Evolutionary conservation across 2,113 vertebrate genomes (phyloP), one percentile per base, ranked within the genome.

Genomic region (Hylia prasina): DNA sequence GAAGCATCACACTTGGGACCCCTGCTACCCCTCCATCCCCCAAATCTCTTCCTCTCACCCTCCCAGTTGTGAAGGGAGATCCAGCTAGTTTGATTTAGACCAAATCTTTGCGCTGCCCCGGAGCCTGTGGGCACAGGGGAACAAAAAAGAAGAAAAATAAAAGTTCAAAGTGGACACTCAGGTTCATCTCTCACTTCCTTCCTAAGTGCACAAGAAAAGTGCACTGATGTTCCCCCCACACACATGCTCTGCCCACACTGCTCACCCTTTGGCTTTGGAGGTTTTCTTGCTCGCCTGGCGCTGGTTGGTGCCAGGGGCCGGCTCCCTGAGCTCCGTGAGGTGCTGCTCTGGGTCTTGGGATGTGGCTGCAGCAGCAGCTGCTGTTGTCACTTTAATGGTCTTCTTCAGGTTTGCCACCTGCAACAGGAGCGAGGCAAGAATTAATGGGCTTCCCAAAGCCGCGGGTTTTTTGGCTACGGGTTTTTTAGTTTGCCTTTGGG

Each of bases 251-350:
- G 35, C n/a, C 47, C 13, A 3, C 19, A 13, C 21, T 73, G 95
- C 99, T 99, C 97, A 99, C 99, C 99, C 99, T 98, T 99, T 99
- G 94, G 99, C 99, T 97, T 99, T 99, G 54, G 99, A 99, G 96
- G 99, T 98, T 93, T 99, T 99, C 98, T 99, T 99, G 97, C 99
- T 99, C 10, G 98, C 93, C 89, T 98, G 98, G 91, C 98, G 98
- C 95, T 98, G 98, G 92, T 98, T 98, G 93, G 97, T 97, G 89
- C 98, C 98, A 14, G 98, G 82, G 25, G 97, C 98, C 0, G 98
- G 98, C 81, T 98, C 98, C 88, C 98, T 94, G 85, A 98, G 97
- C 90, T 98, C 98, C 19, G 98, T 97, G 51, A 98, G 88, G 63
- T 99, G 99, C 84, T 99, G 99, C 82, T 99, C 98, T 0, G 99